Evolutionary conservation across 53 echinoderm and acorn worm species (phyloP), one percentile per base, ranked within the genome.

Genomic region (Apostichopus leukothele): DNA sequence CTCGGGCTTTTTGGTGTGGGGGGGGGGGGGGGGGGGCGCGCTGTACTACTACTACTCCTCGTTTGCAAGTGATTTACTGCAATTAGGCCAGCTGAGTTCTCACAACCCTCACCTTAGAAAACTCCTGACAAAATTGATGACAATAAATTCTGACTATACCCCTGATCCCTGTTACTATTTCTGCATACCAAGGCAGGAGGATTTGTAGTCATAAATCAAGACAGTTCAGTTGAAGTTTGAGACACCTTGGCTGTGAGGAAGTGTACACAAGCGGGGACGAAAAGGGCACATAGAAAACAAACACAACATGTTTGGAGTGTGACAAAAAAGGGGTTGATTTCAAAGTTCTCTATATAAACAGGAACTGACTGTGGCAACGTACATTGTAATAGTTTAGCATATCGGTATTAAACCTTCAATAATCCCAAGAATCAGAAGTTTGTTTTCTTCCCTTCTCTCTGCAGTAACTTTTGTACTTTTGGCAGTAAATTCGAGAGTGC

Each of bases 171-270:
- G n/a, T 71, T 63, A n/a, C 71, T 71, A 19, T 14, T 57, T 57
- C 51, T 57, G 81, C 81, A 81, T 81, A 81, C 81, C 81, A 54
- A 81, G 71, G 71, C 63, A 16, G 63, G 63, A 63, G 59, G 55
- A 81, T 54, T 55, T 19, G 23, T 14, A 21, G 55, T 54, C 20
- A n/a, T 81, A 81, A 81, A 81, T 81, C 55, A 81, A 18, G 54
- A 22, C 55, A 19, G 20, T 81, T 10, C 5, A 51, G 60, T 54
- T 57, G 53, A 57, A 52, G 81, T 81, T 81, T 54, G 81, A 57
- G 81, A 81, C 81, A 81, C 81, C 81, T 81, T 81, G 81, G 81
- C 21, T 81, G 81, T 81, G 55, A 81, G 18, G 59, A 54, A 81
- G 81, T 52, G 59, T 22, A 59, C 59, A 51, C 81, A 81, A 59